Percentiles rank a stretch among this genome's conserved stretches.
Conservation (phyloP, 1,140 invertebrate genomes). For the Lamellibrachia luymesi region DNA sequence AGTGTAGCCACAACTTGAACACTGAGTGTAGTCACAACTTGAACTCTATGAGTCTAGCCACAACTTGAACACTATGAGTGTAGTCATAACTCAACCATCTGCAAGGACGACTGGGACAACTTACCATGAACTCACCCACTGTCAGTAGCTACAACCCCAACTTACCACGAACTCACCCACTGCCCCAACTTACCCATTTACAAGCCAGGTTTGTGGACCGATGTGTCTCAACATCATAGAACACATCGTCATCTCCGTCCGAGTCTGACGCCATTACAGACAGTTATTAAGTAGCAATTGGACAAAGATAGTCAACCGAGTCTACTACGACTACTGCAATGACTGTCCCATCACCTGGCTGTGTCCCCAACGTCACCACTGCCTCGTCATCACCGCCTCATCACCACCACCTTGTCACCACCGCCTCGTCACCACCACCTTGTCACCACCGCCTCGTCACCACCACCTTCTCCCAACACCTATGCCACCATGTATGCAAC, state of each 20-base stretch:
- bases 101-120: background rate
- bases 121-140: background rate
- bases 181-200: background rate
- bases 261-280: background rate
- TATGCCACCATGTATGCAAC: background rate
- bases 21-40: no score
- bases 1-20: no score
- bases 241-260: background rate
- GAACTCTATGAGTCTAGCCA: no score
- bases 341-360: background rate
- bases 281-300: background rate
- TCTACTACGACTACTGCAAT: background rate
- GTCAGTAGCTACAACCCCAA: background rate
- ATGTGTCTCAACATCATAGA: background rate
- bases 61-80: no score
- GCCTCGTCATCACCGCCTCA: background rate
- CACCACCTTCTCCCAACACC: no score
- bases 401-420: background rate
- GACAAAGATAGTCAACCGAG: background rate
- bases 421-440: background rate
- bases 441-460: background rate
- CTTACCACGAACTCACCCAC: no score
- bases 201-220: background rate
- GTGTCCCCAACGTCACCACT: background rate
- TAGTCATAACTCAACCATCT: background rate